Evolutionary conservation across 2,113 vertebrate species (phyloP).

Genomic region (Ameiurus melas): DNA sequence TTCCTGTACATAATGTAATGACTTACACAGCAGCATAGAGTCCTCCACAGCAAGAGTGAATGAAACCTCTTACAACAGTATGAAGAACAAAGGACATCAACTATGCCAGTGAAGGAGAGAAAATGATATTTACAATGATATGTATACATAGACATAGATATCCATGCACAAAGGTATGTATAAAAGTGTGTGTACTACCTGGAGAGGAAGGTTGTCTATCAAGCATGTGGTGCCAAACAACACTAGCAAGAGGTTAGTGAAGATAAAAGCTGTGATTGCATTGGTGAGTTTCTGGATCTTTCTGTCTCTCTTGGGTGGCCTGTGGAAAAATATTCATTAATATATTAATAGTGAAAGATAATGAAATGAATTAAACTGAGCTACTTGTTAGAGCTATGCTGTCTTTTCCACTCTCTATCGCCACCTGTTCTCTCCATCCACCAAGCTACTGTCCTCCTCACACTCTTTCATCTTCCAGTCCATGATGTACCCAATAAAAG

Average conservation of each 20-base stretch:
- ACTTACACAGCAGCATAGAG: constrained; percentile 84
- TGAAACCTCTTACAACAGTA: constrained; percentile 83
- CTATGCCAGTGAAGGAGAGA: constrained; percentile 59
- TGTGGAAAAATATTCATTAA: constrained; percentile 34
- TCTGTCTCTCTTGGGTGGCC: constrained; percentile 66
- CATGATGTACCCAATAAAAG: constrained; percentile 88
- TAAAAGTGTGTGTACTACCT: constrained; percentile 66
- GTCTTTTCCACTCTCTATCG: neutral
- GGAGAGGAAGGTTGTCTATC: constrained; percentile 77
- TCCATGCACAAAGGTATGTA: no score
- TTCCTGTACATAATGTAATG: neutral
- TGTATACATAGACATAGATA: neutral
- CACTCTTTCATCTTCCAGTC: constrained; percentile 79
- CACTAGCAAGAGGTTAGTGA: constrained; percentile 82
- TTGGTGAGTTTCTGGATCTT: constrained; percentile 86
- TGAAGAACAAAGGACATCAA: constrained; percentile 80
- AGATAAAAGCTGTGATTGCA: constrained; percentile 79
- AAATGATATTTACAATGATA: neutral
- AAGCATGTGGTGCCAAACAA: constrained; percentile 79
- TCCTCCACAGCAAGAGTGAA: constrained; percentile 85
- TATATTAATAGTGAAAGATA: neutral
- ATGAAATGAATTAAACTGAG: neutral
- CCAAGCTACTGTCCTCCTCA: constrained; percentile 48
- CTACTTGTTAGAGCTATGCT: neutral
- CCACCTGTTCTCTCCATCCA: constrained; percentile 48